A percentile compares a stretch with the other conserved stretches of the same genome.
phyloP scores from a whole-genome alignment of 2,113 vertebrate genomes.

The Actenoides hombroni region DNA sequence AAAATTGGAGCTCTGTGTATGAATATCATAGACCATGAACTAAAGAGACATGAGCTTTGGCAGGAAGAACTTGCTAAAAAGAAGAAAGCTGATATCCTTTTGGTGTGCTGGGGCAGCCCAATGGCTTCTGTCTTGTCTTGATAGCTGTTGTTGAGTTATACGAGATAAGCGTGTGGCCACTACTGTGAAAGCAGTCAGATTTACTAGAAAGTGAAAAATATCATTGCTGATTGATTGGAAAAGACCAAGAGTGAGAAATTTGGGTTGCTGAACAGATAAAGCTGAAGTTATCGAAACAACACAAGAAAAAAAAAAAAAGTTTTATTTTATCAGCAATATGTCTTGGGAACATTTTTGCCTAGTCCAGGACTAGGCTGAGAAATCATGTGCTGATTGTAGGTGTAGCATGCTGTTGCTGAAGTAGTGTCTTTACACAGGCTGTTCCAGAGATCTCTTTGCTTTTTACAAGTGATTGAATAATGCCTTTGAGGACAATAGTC shows the following conservation, averaged over 20 bases:
- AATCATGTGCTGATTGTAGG: neutral
- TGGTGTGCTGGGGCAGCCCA: neutral
- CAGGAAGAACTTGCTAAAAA: constrained; percentile 93
- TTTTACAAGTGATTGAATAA: neutral
- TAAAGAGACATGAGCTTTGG: constrained; percentile 93
- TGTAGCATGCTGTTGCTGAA: neutral
- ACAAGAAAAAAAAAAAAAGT: neutral
- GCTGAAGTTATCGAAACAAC: neutral
- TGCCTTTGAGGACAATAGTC: neutral
- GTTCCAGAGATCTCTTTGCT: neutral
- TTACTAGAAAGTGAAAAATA: neutral
- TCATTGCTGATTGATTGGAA: neutral
- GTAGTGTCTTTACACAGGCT: neutral
- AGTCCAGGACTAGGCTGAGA: neutral
- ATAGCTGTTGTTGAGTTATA: neutral
- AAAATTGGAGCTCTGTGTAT: constrained; percentile 93
- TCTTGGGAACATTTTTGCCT: neutral
- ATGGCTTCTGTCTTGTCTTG: neutral
- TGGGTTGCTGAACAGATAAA: neutral
- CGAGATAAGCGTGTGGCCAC: rapidly evolving
- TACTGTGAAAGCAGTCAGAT: neutral
- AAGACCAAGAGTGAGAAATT: neutral
- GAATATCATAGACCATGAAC: constrained; percentile 93
- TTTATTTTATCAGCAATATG: neutral
- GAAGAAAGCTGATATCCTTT: constrained; percentile 94